phyloP scores from a whole-genome alignment of 2,113 vertebrate species.

The Tychaedon coryphoeus region DNA sequence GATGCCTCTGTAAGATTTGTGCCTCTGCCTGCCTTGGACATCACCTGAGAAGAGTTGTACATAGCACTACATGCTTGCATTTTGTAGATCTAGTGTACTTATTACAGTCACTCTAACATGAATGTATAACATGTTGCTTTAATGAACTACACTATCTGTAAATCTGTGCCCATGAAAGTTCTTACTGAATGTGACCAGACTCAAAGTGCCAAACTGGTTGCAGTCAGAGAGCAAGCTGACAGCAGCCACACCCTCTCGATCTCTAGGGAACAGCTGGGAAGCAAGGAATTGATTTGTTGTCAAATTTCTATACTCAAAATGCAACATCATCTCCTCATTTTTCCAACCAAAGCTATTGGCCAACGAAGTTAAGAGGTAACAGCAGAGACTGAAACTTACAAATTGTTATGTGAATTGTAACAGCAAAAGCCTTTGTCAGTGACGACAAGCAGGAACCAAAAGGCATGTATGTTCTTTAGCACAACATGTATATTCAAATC shows the following conservation, averaged over 20 bases:
- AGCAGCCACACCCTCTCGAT: background rate
- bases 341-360: background rate
- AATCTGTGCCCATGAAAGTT: background rate
- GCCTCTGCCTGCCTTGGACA: background rate
- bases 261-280: background rate
- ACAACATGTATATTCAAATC: background rate
- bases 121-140: background rate
- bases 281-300: background rate
- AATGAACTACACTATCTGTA: background rate
- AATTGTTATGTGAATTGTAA: background rate
- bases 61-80: fast-evolving
- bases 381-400: background rate
- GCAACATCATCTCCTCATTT: background rate
- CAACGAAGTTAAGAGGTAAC: background rate
- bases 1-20: background rate
- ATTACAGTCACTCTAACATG: background rate
- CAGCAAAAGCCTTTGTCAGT: background rate
- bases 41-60: background rate
- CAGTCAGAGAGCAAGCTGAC: background rate
- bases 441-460: background rate
- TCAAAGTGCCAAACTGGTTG: background rate
- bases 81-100: background rate
- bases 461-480: background rate
- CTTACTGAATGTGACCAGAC: background rate
- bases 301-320: background rate